Percentiles rank a stretch among this genome's conserved stretches.
Evolutionary conservation across 2,113 vertebrate genomes (phyloP).

Genomic region (Notarius quadriscutis): DNA sequence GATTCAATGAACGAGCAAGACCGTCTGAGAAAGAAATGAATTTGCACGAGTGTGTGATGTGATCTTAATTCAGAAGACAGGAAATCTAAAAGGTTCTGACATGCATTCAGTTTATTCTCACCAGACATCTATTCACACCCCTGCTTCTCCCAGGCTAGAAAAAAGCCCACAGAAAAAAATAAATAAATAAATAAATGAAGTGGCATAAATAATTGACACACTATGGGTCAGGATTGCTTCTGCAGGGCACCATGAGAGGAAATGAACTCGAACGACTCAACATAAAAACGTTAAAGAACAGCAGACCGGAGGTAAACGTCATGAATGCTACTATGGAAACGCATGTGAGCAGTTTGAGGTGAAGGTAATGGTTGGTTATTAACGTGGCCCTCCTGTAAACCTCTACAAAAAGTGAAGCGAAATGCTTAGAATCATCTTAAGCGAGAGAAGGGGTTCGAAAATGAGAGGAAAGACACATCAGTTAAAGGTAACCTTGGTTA

Average conservation of each 20-base stretch:
- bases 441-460: neutral
- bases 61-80: constrained; percentile 15
- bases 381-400: constrained; percentile 24
- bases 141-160: constrained; percentile 1
- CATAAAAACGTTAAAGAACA: neutral
- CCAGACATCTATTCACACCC: neutral
- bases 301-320: constrained; percentile 16
- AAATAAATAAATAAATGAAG: neutral
- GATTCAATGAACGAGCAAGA: neutral
- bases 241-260: constrained; percentile 13
- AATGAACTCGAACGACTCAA: neutral
- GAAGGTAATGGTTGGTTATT: constrained; percentile 48
- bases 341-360: constrained; percentile 50
- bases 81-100: neutral
- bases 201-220: constrained; percentile 39
- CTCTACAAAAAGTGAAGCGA: constrained; percentile 39
- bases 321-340: constrained; percentile 53
- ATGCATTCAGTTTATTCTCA: neutral
- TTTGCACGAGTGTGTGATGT: neutral
- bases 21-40: neutral
- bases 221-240: constrained; percentile 25
- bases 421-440: constrained; percentile 3
- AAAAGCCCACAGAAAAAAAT: constrained; percentile 9
- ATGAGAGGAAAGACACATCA: neutral
- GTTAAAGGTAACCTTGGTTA: neutral